Conservation (phyloP, 2,888 invertebrate species). For the Tipula lateralis region DNA sequence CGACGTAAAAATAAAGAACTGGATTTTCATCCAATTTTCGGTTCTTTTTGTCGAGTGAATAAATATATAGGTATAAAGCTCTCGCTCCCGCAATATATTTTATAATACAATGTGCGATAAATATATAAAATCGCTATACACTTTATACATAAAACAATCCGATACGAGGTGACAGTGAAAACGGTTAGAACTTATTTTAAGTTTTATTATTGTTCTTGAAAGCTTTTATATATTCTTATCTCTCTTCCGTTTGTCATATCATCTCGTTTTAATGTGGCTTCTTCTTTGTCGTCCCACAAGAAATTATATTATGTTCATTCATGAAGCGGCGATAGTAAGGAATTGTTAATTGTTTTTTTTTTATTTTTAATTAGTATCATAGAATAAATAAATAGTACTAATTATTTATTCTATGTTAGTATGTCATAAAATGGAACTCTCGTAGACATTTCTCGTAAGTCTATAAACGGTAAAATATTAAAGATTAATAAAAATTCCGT, state of each 20-base stretch:
- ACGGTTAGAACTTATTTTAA: conserved; percentile 6
- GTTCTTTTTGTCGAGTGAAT: background rate
- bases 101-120: background rate
- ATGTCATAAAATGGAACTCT: too few species aligned
- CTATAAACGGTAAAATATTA: too few species aligned
- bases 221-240: background rate
- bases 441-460: too few species aligned
- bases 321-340: too few species aligned
- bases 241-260: background rate
- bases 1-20: background rate
- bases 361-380: too few species aligned
- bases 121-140: background rate
- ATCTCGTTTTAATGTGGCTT: background rate
- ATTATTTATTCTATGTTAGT: too few species aligned
- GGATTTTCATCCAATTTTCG: background rate
- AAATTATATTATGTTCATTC: too few species aligned
- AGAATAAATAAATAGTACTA: too few species aligned
- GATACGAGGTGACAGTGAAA: conserved; percentile 24
- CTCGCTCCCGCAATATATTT: background rate
- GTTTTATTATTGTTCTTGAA: background rate
- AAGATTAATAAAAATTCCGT: too few species aligned
- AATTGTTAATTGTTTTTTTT: too few species aligned
- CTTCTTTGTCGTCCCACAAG: too few species aligned
- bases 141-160: background rate
- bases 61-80: background rate